These are phyloP conservation scores for Dysdera silvatica DNA, from an alignment of 1,140 invertebrate species.

Conservation along the genomic window DNA sequence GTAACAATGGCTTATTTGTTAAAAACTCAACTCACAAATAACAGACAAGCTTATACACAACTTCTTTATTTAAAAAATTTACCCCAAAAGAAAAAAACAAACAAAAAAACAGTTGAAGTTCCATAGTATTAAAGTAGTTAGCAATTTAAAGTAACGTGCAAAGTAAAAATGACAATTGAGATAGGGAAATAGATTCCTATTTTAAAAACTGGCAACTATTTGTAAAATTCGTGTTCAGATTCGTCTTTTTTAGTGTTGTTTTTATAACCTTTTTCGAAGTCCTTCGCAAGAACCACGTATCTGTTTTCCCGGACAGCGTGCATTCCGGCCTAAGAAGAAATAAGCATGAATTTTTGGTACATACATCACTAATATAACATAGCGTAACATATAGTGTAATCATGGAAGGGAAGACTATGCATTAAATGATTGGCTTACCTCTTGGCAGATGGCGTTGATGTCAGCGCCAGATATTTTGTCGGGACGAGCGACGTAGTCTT, in stretches of 20 bases:
- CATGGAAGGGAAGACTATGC: conserved; percentile 2
- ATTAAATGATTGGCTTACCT: conserved; percentile 55
- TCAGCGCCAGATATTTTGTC: conserved; percentile 98
- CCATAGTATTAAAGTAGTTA: too few relatives aligned
- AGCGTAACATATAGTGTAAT: background rate
- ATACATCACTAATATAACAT: background rate
- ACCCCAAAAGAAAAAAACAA: too few relatives aligned
- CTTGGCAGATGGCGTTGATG: conserved; percentile 99
- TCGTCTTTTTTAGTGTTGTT: conserved; percentile 99
- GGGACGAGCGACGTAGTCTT: conserved; percentile 96
- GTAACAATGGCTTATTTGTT: too few relatives aligned
- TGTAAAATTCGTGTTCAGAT: conserved; percentile 99
- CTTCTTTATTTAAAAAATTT: too few relatives aligned
- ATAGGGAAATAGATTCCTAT: too few relatives aligned
- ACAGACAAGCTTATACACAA: too few relatives aligned
- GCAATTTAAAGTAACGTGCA: too few relatives aligned
- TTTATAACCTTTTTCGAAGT: conserved; percentile 99
- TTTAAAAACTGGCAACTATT: conserved; percentile 59
- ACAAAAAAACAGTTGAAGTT: too few relatives aligned
- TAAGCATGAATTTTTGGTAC: background rate
- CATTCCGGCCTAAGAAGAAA: conserved; percentile 58
- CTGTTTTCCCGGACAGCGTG: conserved; percentile 98
- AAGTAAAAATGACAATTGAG: too few relatives aligned
- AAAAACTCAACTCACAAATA: too few relatives aligned
- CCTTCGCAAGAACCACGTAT: conserved; percentile 95